Base-by-base conservation (phyloP, 1,140 invertebrate species). In the Drosophila ercepeae region DNA sequence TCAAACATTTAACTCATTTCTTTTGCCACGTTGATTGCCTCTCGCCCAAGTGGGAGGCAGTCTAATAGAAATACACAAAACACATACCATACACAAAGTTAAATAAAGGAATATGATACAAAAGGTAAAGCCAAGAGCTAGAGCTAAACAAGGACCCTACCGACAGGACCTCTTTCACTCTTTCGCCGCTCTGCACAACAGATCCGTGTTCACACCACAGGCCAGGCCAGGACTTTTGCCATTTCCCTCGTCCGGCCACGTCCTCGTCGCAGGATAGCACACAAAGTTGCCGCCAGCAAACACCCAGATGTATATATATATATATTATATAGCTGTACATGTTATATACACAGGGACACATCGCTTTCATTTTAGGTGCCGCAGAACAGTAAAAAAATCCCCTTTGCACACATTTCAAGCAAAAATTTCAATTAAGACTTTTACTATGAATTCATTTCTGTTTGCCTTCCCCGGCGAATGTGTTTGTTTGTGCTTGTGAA, bases 361-460 rank as follows among this genome's bases (percentile, higher is more conserved):
- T 58, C 77, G 76, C 64, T 61, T 73, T 78, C 70, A 71, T 83
- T 83, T 84, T 84, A 84, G 79, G 78, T 83, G 58, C 36, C 79
- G 65, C 58, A 48, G 46, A 53, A 55, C 46, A 71, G 55, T 55
- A 75, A 48, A 76, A 76, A 79, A 84, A 86, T 79, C 78, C 79
- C 50, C 65, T 51, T 42, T 65, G 81, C 25, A 74, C 67, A 84
- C 73, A 86, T 79, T 84, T 76, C 54, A 59, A 69, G 81, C 76
- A 86, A 86, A 86, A 86, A 86, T 86, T 86, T 86, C 81, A 86
- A 86, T 86, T 86, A 86, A 86, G 81, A 86, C 81, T 86, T 84
- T 84, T 77, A 52, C 82, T 74, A 86, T 81, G 81, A 81, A 86
- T 86, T 88, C 81, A 76, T 81, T 86, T 75, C 57, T 73, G 50